A percentile compares a stretch with the other conserved stretches of the same genome.
Conservation (phyloP, 1,140 invertebrate genomes). For the Philotrypesis tridentata region DNA sequence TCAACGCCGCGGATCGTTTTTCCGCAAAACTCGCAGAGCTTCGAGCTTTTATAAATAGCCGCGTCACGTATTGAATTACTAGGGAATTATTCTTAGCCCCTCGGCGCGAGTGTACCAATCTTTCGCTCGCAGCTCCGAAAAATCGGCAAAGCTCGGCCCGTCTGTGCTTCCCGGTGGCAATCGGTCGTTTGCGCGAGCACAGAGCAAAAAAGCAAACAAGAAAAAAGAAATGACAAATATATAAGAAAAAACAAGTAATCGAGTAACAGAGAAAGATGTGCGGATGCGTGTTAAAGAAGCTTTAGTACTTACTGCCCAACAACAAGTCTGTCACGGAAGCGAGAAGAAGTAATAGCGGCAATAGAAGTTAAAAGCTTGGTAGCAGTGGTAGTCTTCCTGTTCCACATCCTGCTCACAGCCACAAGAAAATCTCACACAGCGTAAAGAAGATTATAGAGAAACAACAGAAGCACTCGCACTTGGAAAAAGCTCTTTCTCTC, state of each 20-base stretch:
- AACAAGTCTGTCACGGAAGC: constrained; percentile 4
- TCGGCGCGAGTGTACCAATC: no score
- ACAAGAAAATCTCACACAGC: neutral
- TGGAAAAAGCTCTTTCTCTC: neutral
- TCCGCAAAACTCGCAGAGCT: neutral
- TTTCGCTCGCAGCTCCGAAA: neutral
- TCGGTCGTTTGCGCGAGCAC: no score
- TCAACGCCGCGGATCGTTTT: neutral
- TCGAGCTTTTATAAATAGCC: neutral
- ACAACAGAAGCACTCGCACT: neutral
- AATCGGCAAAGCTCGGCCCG: no score
- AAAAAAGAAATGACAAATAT: neutral
- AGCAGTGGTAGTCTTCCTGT: neutral
- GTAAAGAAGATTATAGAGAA: neutral
- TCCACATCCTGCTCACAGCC: neutral
- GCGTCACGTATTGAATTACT: neutral
- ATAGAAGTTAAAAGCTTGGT: constrained; percentile 30
- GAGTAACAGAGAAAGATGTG: neutral
- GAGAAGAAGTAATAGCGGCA: neutral
- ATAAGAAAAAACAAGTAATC: neutral
- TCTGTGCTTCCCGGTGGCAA: no score
- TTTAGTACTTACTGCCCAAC: constrained; percentile 33
- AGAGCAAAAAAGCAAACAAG: no score
- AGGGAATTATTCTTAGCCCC: neutral
- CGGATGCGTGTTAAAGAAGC: constrained; percentile 37